phyloP scores from a whole-genome alignment of 2,888 invertebrate genomes.

The Eilema sororculum region DNA sequence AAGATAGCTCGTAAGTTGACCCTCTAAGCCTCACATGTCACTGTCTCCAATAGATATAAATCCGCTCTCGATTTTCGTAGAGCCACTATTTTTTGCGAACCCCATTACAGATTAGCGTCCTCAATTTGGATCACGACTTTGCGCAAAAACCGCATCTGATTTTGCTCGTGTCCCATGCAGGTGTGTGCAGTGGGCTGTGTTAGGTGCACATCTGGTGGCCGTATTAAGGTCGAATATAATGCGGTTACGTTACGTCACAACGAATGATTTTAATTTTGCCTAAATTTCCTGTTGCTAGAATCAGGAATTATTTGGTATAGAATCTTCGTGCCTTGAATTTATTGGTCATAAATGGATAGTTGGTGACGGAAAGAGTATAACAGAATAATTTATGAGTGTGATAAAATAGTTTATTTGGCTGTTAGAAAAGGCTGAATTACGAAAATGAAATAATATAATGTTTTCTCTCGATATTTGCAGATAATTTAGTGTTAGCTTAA shows the following conservation, averaged over 20 bases:
- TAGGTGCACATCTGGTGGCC: constrained; percentile 40
- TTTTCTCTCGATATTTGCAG: background rate
- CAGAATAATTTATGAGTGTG: background rate
- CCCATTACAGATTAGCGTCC: constrained; percentile 44
- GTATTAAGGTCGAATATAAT: constrained; percentile 42
- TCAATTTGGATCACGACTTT: constrained; percentile 37
- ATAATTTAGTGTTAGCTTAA: background rate
- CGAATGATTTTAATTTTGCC: constrained; percentile 2
- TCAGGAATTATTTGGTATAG: background rate
- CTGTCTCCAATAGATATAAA: constrained; percentile 6
- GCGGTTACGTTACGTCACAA: constrained; percentile 17
- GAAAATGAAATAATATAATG: background rate
- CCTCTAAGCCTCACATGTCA: background rate
- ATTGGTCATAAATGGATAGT: background rate
- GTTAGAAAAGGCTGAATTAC: background rate
- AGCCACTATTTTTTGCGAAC: constrained; percentile 18
- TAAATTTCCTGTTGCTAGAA: constrained; percentile 8
- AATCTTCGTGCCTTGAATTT: background rate
- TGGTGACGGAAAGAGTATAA: background rate
- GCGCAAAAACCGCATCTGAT: constrained; percentile 51
- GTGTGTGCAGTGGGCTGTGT: constrained; percentile 43
- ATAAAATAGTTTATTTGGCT: background rate
- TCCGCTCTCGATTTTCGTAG: constrained; percentile 8
- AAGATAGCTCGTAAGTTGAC: constrained; percentile 1
- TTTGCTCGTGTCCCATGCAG: constrained; percentile 49